Evolutionary conservation across 2,888 invertebrate species (phyloP), one percentile per base, ranked within the genome.

Genomic region (Acrobasis consociella): DNA sequence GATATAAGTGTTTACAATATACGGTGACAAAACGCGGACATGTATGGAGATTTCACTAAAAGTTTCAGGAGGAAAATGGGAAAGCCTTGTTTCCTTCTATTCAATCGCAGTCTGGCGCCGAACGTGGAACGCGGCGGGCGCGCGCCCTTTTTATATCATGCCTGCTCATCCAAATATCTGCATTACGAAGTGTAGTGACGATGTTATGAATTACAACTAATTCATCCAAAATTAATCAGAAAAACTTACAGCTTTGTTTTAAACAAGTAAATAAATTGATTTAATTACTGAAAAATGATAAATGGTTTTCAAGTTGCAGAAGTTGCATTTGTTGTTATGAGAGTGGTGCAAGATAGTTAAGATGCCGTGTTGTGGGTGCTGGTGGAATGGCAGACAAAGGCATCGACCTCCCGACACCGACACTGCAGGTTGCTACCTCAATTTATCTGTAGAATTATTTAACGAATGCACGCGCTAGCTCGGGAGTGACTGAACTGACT

Each of bases 341-440:
- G 60, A 38, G 53, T 60, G 56, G 63, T 63, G 65, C 60, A 68
- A 58, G 61, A 61, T 63, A 65, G 69, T 64, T 70, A 74, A 69
- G 38, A 91, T 92, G 92, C 88, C 91, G 68, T 92, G 92, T 74
- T 92, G 92, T 78, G 91, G 91, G 10, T 92, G 92, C 75, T 92
- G 92, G 92, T 91, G 92, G 91, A 91, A 86, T 63, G 91, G 92
- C 72, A 85, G 90, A 74, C 91, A 90, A 80, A 80, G 92, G 72
- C 92, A 91, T 73, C 88, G 92, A 70, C 92, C 91, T 58, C 91
- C 91, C 66, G 88, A 91, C 60, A 69, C 83, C 62, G 77, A 78
- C 65, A 76, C 72, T 64, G 65, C 83, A 89, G 91, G 91, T 91
- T 83, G 79, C 42, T 70, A 69, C 61, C 61, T 67, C 60, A 39